Evolutionary conservation across 2,113 vertebrate species (phyloP).

Genomic region (Rhineura floridana): DNA sequence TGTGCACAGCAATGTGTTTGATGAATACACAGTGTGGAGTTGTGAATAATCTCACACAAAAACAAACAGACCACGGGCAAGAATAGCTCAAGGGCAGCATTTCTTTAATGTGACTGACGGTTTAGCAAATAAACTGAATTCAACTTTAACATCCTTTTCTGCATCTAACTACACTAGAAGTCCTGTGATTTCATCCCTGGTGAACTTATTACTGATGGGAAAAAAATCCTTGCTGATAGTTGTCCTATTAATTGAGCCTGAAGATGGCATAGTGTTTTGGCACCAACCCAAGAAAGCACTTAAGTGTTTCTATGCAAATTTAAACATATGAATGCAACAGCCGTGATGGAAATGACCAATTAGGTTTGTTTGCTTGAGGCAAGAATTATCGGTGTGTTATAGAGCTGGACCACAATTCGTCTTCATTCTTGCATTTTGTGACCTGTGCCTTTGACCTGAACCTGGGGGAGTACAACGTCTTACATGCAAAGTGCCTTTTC

Average conservation of each 20-base stretch:
- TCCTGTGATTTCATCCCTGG: fast-evolving
- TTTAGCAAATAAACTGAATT: constrained; percentile 5
- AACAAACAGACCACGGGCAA: background rate
- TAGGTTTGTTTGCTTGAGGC: background rate
- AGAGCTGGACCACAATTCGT: too few relatives aligned
- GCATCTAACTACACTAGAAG: background rate
- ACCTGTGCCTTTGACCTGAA: background rate
- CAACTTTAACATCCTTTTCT: background rate
- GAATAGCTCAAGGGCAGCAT: background rate
- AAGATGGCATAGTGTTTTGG: background rate
- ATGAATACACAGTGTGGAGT: background rate
- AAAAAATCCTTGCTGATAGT: background rate
- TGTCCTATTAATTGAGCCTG: constrained; percentile 19
- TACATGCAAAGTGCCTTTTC: too few relatives aligned
- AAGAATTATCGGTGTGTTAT: background rate
- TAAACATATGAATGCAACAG: constrained; percentile 16
- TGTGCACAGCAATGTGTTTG: background rate
- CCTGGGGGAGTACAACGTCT: too few relatives aligned
- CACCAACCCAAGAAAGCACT: constrained; percentile 9
- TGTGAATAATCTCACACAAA: background rate
- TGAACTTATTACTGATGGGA: background rate
- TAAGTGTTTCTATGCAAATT: background rate
- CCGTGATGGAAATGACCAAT: background rate
- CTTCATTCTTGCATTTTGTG: background rate
- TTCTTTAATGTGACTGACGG: background rate